Base-by-base conservation (phyloP, 2,797 vertebrate species). In the Pitangus sulphuratus region DNA sequence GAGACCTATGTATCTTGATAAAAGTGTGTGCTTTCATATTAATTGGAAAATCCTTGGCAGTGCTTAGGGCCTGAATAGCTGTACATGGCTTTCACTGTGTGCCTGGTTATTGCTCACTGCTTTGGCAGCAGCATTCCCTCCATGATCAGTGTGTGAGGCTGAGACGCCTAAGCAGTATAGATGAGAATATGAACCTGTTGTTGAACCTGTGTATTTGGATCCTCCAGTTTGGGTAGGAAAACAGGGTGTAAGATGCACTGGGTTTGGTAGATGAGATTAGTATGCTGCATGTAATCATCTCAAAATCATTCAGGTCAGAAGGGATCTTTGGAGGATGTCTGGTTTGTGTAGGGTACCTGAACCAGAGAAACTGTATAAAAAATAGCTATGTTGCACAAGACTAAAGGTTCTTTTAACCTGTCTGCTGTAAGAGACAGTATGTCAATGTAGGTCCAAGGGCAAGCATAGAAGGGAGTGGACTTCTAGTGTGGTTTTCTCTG, bases 311-410 rank as follows among this genome's bases (percentile, higher is more conserved):
- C 28, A 1, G 2, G 30, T 92, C 31, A 51, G 31, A 70, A 74
- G 31, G 25, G 20, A 26, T 72, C 33, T 80, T 40, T 66, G n/a
- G 15, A 80, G 12, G 9, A 47, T 47, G 9, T 33, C 21, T 91
- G 33, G 25, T 47, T 87, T 12, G 20, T 26, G 6, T 31, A 66
- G 14, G 7, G 19, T 64, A 53, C 28, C 20, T 53, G 37, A 84
- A 71, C 28, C 18, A 84, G 48, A 33, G 16, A 24, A 13, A 58
- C 14, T 19, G 2, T 51, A 5, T 40, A 47, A n/a, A 33, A 76
- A 76, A 8, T 0, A 15, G 1, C 19, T 44, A 0, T 11, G 3
- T 54, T 56, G 15, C 28, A 20, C 6, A 2, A 14, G 20, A 31
- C 5, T 5, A 28, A 70, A 74, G 11, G 4, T 51, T 93, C 19